These are phyloP conservation scores for Ia io DNA, from an alignment of 2,113 vertebrate species.

Conservation along the genomic window DNA sequence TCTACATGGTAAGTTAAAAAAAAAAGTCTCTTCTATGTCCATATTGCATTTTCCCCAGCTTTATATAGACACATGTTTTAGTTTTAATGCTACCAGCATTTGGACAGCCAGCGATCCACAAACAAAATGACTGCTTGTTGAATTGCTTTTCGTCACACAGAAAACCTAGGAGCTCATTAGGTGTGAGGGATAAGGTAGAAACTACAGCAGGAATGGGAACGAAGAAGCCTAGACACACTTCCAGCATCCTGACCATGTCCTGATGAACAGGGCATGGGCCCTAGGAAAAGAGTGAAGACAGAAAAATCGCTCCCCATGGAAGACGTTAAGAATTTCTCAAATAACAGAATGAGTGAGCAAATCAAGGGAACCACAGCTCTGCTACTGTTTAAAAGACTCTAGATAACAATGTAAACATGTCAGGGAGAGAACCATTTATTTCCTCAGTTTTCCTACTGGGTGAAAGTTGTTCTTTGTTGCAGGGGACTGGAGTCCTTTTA, in stretches of 20 bases:
- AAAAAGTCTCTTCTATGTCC: not conserved
- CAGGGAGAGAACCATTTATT: conserved; percentile 49
- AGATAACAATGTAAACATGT: conserved; percentile 65
- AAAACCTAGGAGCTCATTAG: conserved; percentile 49
- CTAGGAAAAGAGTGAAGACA: conserved; percentile 77
- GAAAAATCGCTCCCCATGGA: conserved; percentile 80
- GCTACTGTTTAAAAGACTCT: conserved; percentile 75
- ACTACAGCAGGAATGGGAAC: conserved; percentile 34
- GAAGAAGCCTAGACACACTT: conserved; percentile 59
- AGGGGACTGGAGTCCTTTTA: not conserved
- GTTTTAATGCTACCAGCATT: not conserved
- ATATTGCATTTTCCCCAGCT: not conserved
- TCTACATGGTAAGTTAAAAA: not conserved
- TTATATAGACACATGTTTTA: not conserved
- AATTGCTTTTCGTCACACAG: conserved; percentile 60
- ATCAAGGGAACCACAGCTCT: conserved; percentile 72
- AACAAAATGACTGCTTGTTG: not conserved
- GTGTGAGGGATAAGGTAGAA: conserved; percentile 35
- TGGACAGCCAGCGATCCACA: not conserved
- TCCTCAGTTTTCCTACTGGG: conserved; percentile 21
- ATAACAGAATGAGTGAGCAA: conserved; percentile 79
- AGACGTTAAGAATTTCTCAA: conserved; percentile 75
- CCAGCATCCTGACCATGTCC: conserved; percentile 59
- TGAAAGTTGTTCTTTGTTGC: not conserved
- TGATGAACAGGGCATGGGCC: conserved; percentile 66